Conservation (phyloP, 2,797 vertebrate species). For the Caiman crocodilus region DNA sequence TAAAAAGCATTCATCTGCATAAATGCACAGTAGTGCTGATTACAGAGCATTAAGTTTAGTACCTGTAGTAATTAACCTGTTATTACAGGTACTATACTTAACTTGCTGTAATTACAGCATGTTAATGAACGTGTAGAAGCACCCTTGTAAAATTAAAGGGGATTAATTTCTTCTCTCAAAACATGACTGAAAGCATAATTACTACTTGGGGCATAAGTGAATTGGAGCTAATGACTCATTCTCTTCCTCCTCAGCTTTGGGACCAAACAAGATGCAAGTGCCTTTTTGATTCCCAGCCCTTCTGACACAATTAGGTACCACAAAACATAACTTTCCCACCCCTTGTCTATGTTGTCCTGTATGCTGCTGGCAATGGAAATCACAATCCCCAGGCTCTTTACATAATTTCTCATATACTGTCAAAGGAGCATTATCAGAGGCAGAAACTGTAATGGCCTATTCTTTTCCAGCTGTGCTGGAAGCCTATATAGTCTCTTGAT, state of each 20-base stretch:
- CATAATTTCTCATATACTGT: conserved; percentile 20
- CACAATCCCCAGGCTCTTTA: conserved; percentile 28
- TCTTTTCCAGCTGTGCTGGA: conserved; percentile 33
- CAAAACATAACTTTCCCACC: conserved; percentile 44
- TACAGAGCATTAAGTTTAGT: too few species aligned
- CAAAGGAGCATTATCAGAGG: conserved; percentile 30
- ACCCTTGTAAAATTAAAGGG: too few species aligned
- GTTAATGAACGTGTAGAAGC: too few species aligned
- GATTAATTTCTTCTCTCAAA: conserved; percentile 25
- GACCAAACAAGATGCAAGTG: neutral
- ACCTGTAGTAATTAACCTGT: too few species aligned
- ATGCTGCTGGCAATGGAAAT: conserved; percentile 22
- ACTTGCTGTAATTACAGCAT: too few species aligned
- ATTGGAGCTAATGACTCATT: conserved; percentile 18
- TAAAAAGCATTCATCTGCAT: too few species aligned
- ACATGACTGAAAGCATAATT: conserved; percentile 15
- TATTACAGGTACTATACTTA: too few species aligned
- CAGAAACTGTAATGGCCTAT: conserved; percentile 10
- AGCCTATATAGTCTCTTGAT: conserved; percentile 10
- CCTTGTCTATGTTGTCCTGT: neutral
- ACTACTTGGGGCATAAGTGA: conserved; percentile 8
- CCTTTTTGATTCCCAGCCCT: conserved; percentile 20
- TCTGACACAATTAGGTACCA: neutral
- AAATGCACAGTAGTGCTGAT: too few species aligned
- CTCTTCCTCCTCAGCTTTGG: conserved; percentile 1